Base-by-base conservation (phyloP, 2,888 invertebrate genomes). In the Euphydryas editha region DNA sequence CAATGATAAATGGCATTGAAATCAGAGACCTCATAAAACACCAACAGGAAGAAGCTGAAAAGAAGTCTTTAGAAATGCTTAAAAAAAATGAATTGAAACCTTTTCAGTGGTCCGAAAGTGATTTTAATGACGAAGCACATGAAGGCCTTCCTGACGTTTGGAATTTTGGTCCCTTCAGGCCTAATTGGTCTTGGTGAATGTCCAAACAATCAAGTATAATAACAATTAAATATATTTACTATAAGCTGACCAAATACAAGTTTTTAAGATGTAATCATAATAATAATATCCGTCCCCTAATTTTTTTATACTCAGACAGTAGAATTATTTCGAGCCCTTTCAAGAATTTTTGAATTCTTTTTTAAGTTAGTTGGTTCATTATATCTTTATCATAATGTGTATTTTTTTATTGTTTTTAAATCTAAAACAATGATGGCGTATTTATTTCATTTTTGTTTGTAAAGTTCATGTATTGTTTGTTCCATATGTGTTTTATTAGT, bases 101-200 rank as follows among this genome's bases (percentile, higher is more conserved):
- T 0, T 98, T 97, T 85, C 94, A 94, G 77, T 97, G 97, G 97
- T 95, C 95, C 60, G 94, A 93, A 59, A 94, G 95, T 70, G 93
- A 93, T 70, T 96, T 95, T 76, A 92, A 90, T 3, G 88, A 94
- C 66, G 79, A 84, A 58, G 92, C 94, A 0, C 97, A 97, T 77
- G 81, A 93, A 69, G 96, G 96, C 2, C 95, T 96, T 11, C 97
- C 97, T 0, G 96, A 97, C 74, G 82, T 93, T 56, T 97, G 96
- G 94, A 90, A 94, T 57, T 97, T 97, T 80, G 88, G 93, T 42
- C 93, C 94, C 1, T 89, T 95, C 55, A 81, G 84, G 65, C 94
- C 94, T 18, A 81, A 84, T 68, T 95, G 95, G 95, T 90, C 92
- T 61, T 95, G 95, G 95, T 87, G 90, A 88, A 88, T 84, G 81